Percentiles rank a stretch among this genome's conserved stretches.
Conservation (phyloP, 1,140 invertebrate genomes). For the Elymnias hypermnestra region DNA sequence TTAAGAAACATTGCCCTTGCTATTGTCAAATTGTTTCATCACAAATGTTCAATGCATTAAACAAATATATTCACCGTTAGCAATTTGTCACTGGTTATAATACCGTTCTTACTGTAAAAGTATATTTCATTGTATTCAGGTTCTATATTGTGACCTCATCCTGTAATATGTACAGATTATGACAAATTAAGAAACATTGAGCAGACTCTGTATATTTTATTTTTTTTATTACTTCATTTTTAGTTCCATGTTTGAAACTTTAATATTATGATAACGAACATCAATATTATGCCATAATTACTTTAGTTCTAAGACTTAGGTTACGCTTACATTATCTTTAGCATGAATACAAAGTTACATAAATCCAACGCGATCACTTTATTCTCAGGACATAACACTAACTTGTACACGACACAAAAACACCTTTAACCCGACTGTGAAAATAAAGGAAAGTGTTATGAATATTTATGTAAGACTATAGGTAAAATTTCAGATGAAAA, state of each 20-base stretch:
- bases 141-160: too few species aligned
- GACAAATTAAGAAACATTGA: too few species aligned
- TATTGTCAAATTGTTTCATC: slow-evolving; percentile 4
- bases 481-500: slow-evolving; percentile 52
- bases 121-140: too few species aligned
- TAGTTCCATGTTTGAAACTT: too few species aligned
- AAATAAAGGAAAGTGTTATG: slow-evolving; percentile 35
- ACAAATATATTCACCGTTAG: neutral
- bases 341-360: slow-evolving; percentile 17
- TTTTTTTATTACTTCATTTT: too few species aligned
- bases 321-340: neutral
- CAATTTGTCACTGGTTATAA: too few species aligned
- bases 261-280: too few species aligned
- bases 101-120: too few species aligned
- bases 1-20: slow-evolving; percentile 36
- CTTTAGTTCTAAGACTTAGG: too few species aligned
- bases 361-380: slow-evolving; percentile 11
- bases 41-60: neutral
- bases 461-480: slow-evolving; percentile 35
- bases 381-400: slow-evolving; percentile 19
- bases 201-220: too few species aligned
- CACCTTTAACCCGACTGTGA: slow-evolving; percentile 29
- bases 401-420: slow-evolving; percentile 18
- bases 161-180: too few species aligned
- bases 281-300: too few species aligned